phyloP scores from a whole-genome alignment of 2,113 vertebrate species.

The Dicaeum eximium region DNA sequence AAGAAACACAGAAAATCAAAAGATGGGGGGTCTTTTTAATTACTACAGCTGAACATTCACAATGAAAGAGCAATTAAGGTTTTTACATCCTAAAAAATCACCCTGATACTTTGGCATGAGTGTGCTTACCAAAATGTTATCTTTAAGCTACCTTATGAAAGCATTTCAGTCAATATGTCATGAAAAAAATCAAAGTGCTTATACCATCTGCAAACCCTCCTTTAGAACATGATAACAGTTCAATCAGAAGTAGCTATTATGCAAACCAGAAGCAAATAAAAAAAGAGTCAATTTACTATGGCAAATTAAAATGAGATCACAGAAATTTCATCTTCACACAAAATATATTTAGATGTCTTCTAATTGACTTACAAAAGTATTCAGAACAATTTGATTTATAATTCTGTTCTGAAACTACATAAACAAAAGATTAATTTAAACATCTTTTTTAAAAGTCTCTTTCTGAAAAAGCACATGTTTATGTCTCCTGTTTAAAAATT shows the following conservation, averaged over 20 bases:
- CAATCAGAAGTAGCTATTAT: slow-evolving; percentile 41
- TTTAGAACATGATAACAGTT: slow-evolving; percentile 29
- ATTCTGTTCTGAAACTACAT: neutral
- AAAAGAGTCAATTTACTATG: slow-evolving; percentile 58
- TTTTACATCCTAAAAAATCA: neutral
- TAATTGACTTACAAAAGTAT: slow-evolving; percentile 4
- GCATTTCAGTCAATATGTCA: slow-evolving; percentile 42
- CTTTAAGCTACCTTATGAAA: slow-evolving; percentile 53
- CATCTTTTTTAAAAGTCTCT: neutral
- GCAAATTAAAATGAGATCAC: slow-evolving; percentile 68
- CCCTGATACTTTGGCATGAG: slow-evolving; percentile 5
- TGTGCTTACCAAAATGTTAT: neutral
- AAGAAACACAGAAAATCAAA: neutral
- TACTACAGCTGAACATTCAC: neutral
- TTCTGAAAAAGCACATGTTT: neutral
- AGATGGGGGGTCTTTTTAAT: accelerated
- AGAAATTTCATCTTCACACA: slow-evolving; percentile 41
- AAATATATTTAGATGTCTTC: slow-evolving; percentile 57
- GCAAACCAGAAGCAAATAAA: slow-evolving; percentile 66
- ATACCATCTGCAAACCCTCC: slow-evolving; percentile 16
- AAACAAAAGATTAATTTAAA: neutral
- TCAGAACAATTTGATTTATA: neutral
- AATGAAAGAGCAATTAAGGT: neutral
- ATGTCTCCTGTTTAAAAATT: neutral
- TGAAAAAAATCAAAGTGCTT: slow-evolving; percentile 26